Evolutionary conservation across 2,888 invertebrate species (phyloP).

Genomic region (Tiliacea aurago): DNA sequence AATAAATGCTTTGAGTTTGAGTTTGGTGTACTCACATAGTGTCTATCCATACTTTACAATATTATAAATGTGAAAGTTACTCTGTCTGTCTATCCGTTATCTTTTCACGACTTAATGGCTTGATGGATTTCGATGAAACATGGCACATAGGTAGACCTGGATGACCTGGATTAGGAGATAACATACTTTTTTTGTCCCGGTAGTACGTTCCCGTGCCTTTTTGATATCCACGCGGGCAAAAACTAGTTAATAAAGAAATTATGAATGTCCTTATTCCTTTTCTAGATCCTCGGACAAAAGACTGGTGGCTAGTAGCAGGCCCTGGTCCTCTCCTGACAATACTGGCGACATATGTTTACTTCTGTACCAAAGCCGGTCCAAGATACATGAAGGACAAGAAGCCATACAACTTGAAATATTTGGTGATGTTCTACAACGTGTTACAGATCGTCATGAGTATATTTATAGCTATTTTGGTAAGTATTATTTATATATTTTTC

Average conservation of each 20-base stretch:
- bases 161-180: background rate
- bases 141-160: too few species aligned
- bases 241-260: background rate
- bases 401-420: slow-evolving; percentile 92
- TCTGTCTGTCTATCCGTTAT: background rate
- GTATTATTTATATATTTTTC: slow-evolving; percentile 27
- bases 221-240: too few species aligned
- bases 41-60: too few species aligned
- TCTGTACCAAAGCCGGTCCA: slow-evolving; percentile 93
- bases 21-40: too few species aligned
- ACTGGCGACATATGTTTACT: slow-evolving; percentile 91
- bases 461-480: slow-evolving; percentile 88
- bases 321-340: slow-evolving; percentile 92
- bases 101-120: background rate
- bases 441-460: slow-evolving; percentile 95
- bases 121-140: background rate
- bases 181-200: background rate
- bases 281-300: slow-evolving; percentile 87
- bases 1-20: too few species aligned
- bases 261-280: background rate
- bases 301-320: slow-evolving; percentile 93
- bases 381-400: slow-evolving; percentile 93
- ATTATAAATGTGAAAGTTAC: background rate
- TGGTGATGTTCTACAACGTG: slow-evolving; percentile 94
- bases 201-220: too few species aligned